These are phyloP conservation scores for Climacteris rufus DNA, from an alignment of 2,113 vertebrate genomes.

Conservation along the genomic window DNA sequence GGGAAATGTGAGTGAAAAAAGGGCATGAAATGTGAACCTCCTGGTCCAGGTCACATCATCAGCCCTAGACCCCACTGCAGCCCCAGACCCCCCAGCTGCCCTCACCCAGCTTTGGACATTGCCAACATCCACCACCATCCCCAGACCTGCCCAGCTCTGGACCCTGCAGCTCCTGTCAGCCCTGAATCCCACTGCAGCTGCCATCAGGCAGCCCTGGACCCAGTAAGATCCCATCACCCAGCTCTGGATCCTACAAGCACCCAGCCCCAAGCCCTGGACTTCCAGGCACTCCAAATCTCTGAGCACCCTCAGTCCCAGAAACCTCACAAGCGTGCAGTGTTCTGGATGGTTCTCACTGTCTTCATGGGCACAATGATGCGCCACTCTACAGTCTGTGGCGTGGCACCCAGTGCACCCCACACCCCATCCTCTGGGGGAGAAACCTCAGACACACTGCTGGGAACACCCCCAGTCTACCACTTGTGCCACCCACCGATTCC, in stretches of 20 bases:
- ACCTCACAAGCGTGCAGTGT: background rate
- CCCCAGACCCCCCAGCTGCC: background rate
- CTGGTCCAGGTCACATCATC: background rate
- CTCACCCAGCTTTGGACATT: background rate
- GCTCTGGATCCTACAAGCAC: background rate
- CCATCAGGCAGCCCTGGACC: too few relatives aligned
- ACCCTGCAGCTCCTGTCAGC: too few relatives aligned
- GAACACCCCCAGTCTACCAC: background rate
- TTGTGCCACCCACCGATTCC: background rate
- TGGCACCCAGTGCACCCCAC: background rate
- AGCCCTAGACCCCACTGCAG: too few relatives aligned
- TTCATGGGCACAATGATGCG: background rate
- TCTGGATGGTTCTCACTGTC: background rate
- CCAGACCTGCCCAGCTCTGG: background rate
- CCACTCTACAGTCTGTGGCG: background rate
- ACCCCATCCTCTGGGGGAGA: background rate
- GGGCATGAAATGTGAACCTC: background rate
- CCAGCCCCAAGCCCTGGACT: background rate
- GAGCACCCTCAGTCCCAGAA: background rate
- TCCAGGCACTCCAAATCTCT: background rate
- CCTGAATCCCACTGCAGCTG: too few relatives aligned
- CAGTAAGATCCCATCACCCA: background rate
- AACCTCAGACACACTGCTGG: background rate
- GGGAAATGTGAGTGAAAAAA: too few relatives aligned
- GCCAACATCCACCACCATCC: background rate